Conservation (phyloP, 2,113 vertebrate genomes). For the Hyla sarda region DNA sequence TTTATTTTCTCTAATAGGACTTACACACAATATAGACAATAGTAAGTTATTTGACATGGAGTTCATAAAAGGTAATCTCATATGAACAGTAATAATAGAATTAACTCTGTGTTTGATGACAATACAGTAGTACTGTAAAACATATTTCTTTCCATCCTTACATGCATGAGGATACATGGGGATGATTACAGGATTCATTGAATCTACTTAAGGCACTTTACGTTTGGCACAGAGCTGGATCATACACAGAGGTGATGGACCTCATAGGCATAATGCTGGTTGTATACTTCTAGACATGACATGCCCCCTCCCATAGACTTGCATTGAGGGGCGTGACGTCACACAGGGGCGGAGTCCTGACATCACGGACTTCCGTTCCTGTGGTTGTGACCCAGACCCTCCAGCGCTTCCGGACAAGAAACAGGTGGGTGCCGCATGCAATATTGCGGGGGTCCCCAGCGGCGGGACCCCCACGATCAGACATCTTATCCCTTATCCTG, state of each 20-base stretch:
- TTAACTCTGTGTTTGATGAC: background rate
- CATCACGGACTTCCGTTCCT: no score
- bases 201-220: conserved; percentile 3
- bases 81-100: background rate
- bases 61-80: background rate
- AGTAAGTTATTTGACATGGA: background rate
- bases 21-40: background rate
- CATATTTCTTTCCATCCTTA: background rate
- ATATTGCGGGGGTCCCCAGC: no score
- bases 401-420: no score
- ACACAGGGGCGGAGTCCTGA: no score
- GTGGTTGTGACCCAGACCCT: no score
- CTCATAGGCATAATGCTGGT: background rate
- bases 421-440: no score
- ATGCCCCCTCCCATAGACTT: no score
- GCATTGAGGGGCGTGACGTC: no score
- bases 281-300: background rate
- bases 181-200: background rate
- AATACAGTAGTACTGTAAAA: background rate
- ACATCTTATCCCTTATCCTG: no score
- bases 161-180: background rate
- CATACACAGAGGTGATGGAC: background rate
- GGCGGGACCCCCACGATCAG: no score
- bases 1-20: background rate
- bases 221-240: background rate